Evolutionary conservation across 2,797 vertebrate species (phyloP).

Genomic region (Thalassophryne amazonica): DNA sequence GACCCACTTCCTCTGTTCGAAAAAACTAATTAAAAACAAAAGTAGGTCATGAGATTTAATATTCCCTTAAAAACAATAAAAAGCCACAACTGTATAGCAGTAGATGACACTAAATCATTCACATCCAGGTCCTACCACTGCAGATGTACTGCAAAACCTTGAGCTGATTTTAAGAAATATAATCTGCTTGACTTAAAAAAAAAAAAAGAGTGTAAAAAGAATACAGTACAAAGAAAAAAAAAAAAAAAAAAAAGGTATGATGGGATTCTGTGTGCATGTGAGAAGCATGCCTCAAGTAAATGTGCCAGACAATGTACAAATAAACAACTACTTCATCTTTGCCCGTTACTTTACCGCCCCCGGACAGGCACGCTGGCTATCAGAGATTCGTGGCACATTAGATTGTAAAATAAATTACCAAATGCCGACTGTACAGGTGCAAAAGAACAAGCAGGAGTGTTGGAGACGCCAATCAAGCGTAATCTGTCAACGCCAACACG

Average conservation of each 20-base stretch:
- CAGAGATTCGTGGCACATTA: neutral
- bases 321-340: slow-evolving; percentile 1
- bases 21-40: too few species aligned
- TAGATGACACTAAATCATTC: slow-evolving; percentile 7
- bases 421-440: too few species aligned
- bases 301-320: slow-evolving; percentile 6
- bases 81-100: slow-evolving; percentile 3
- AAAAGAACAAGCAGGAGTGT: too few species aligned
- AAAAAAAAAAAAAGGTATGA: slow-evolving; percentile 3
- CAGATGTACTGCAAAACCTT: slow-evolving; percentile 13
- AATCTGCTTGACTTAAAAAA: neutral
- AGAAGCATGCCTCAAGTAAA: neutral
- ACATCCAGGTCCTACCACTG: neutral
- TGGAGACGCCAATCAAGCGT: too few species aligned
- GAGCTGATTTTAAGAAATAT: slow-evolving; percentile 2
- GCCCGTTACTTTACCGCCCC: neutral
- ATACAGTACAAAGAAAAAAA: slow-evolving; percentile 30
- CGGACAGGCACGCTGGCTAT: neutral
- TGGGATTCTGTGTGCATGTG: slow-evolving; percentile 5
- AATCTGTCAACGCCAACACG: neutral
- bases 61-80: neutral
- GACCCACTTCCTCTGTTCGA: too few species aligned
- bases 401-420: too few species aligned
- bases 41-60: slow-evolving; percentile 43
- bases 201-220: slow-evolving; percentile 33